Evolutionary conservation across 2,113 vertebrate species (phyloP), one percentile per base, ranked within the genome.

Genomic region (Herpetotheres cachinnans): DNA sequence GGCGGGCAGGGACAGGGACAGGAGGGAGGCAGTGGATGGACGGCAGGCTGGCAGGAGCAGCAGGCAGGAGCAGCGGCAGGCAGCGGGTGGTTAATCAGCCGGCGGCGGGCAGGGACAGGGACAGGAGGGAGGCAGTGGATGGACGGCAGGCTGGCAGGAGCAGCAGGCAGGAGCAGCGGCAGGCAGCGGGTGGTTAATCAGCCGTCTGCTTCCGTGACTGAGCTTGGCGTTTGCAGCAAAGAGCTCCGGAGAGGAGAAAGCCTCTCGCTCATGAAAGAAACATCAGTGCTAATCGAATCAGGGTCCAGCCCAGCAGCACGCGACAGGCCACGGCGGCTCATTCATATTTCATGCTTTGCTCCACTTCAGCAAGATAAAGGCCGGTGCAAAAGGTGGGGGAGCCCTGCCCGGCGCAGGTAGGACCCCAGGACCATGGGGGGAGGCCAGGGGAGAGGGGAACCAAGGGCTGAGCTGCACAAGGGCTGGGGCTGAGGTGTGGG

Each of bases 201-300:
- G 95, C 89, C 27, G 16, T 72, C 83, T 93, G 94, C 90, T 95
- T 95, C 91, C 92, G 93, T 92, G 95, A 91, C 91, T 83, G 89
- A 96, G 94, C 93, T 19, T 24, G 2, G 82, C 14, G 4, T 69
- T 52, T n/a, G 40, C 84, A 58, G 95, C 79, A 82, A 67, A 91
- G 91, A 72, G 92, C 59, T 92, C 17, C 10, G 3, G 63, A 95
- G 93, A 86, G 70, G 85, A 94, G 92, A 90, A 32, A 58, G 69
- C 90, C 72, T 95, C 76, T 89, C 5, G 14, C 95, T 98, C 97
- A 97, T 97, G 98, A 98, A 98, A 98, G 97, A 98, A 98, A 97
- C 97, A 97, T 98, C 96, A 97, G 88, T 27, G 82, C 71, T 97
- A 95, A 97, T 97, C 36, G 46, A 90, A 86, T 73, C 90, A 63